A percentile compares a stretch with the other conserved stretches of the same genome.
These are phyloP conservation scores for Synergus itoensis DNA, from an alignment of 2,888 invertebrate species.

Conservation along the genomic window DNA sequence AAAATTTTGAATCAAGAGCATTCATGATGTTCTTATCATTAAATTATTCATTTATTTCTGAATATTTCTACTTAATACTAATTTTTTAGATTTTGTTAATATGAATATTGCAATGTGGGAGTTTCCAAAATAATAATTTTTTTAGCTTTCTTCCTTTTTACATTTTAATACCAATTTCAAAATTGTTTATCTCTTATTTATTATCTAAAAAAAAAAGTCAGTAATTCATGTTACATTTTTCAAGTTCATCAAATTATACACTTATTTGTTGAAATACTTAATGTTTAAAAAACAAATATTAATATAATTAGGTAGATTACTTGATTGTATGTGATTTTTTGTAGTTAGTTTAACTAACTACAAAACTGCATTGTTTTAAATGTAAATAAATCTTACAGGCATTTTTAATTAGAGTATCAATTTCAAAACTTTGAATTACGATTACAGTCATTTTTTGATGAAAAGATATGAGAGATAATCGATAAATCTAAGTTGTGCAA, in stretches of 20 bases:
- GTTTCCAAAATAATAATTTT: neutral
- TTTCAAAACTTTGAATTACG: neutral
- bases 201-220: neutral
- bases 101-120: neutral
- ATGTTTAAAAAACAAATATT: slow-evolving; percentile 12
- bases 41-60: neutral
- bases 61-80: neutral
- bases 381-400: neutral
- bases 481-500: neutral
- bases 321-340: slow-evolving; percentile 19
- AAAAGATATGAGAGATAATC: slow-evolving; percentile 1
- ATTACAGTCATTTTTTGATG: neutral
- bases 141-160: neutral
- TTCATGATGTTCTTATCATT: neutral
- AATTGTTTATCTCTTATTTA: neutral
- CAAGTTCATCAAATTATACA: neutral
- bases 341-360: slow-evolving; percentile 15
- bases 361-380: slow-evolving; percentile 24
- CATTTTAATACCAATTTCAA: neutral
- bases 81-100: neutral
- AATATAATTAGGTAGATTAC: slow-evolving; percentile 25
- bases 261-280: neutral
- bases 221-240: neutral
- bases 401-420: neutral
- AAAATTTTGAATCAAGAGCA: neutral